phyloP scores from a whole-genome alignment of 2,113 vertebrate genomes.

The Todiramphus chloris region DNA sequence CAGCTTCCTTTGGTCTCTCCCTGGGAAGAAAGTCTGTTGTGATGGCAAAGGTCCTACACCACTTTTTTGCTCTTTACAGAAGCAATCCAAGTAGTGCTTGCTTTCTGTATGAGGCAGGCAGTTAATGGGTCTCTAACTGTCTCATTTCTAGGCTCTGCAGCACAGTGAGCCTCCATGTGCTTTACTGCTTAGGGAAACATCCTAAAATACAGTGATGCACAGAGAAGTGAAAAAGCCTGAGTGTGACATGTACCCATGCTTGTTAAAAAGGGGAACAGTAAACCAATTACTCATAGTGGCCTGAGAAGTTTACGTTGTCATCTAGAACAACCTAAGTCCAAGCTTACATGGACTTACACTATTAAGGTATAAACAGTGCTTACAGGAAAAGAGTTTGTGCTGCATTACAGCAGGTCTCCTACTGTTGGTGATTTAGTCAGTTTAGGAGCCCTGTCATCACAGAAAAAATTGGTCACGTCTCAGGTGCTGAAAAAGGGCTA shows the following conservation, averaged over 20 bases:
- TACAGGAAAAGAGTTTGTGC: background rate
- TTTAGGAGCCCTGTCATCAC: background rate
- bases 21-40: background rate
- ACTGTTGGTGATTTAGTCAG: background rate
- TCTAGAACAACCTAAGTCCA: background rate
- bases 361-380: background rate
- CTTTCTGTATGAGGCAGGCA: background rate
- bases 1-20: background rate
- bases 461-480: background rate
- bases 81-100: background rate
- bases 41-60: background rate
- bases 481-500: background rate
- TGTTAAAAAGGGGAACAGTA: background rate
- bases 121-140: background rate
- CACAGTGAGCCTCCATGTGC: rapidly evolving
- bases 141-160: background rate
- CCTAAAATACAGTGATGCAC: background rate
- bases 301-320: background rate
- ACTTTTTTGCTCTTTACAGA: background rate
- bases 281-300: background rate
- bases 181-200: background rate
- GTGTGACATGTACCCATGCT: background rate
- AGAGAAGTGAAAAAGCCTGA: background rate
- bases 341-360: background rate
- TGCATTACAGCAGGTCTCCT: background rate